A percentile compares a stretch with the other conserved stretches of the same genome.
phyloP scores from a whole-genome alignment of 2,888 invertebrate species.

The Tubulanus polymorphus region DNA sequence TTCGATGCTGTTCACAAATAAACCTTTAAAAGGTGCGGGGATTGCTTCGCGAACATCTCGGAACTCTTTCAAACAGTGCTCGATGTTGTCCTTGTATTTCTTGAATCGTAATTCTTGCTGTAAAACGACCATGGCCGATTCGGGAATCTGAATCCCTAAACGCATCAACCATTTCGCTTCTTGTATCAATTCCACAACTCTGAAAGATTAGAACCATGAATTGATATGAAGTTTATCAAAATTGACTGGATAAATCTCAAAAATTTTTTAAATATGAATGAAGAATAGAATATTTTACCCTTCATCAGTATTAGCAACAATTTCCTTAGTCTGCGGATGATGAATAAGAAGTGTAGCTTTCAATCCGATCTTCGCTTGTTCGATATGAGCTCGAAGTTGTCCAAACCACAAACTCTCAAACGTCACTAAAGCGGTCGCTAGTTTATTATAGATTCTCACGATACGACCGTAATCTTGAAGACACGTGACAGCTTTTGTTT shows the following conservation, averaged over 20 bases:
- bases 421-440: conserved; percentile 48
- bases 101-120: conserved; percentile 49
- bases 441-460: conserved; percentile 39
- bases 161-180: conserved; percentile 52
- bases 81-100: conserved; percentile 49
- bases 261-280: background rate
- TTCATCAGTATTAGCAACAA: conserved; percentile 49
- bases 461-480: conserved; percentile 45
- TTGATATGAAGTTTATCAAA: background rate
- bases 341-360: conserved; percentile 45
- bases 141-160: conserved; percentile 48
- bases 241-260: background rate
- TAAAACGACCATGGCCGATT: conserved; percentile 42
- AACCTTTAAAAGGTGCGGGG: conserved; percentile 36
- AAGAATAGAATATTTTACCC: conserved; percentile 27
- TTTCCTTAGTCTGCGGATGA: conserved; percentile 41
- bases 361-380: conserved; percentile 44
- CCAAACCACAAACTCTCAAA: conserved; percentile 52
- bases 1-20: conserved; percentile 43
- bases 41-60: conserved; percentile 38
- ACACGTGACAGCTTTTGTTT: conserved; percentile 45
- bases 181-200: conserved; percentile 49
- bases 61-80: conserved; percentile 41
- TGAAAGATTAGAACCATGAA: conserved; percentile 18
- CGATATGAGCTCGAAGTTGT: conserved; percentile 48